A percentile compares a stretch with the other conserved stretches of the same genome.
Evolutionary conservation across 2,113 vertebrate genomes (phyloP).

Genomic region (Macquaria ambigua): DNA sequence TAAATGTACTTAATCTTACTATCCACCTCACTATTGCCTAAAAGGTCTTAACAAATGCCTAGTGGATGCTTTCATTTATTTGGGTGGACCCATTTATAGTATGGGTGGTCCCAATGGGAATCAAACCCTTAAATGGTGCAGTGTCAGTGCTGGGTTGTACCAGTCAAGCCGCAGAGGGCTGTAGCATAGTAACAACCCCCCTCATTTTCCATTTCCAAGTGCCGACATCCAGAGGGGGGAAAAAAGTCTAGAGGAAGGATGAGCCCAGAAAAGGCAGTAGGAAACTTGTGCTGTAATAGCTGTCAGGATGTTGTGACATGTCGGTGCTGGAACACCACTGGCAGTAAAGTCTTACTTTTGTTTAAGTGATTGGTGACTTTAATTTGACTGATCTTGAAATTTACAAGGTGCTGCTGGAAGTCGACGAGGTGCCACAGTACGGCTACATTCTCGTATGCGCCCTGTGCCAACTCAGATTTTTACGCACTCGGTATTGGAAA

Average conservation of each 20-base stretch:
- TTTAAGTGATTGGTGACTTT: constrained; percentile 59
- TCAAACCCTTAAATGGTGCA: constrained; percentile 80
- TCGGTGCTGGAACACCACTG: constrained; percentile 46
- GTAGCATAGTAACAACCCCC: constrained; percentile 49
- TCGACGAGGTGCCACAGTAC: constrained; percentile 21
- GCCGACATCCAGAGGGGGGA: constrained; percentile 20
- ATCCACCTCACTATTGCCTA: constrained; percentile 3
- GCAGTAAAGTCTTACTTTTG: constrained; percentile 50
- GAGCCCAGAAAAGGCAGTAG: constrained; percentile 72
- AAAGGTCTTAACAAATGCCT: constrained; percentile 31
- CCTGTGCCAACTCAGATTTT: constrained; percentile 21
- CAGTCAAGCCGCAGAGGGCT: constrained; percentile 42
- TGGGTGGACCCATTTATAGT: constrained; percentile 70
- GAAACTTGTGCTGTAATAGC: constrained; percentile 60
- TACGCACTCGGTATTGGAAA: constrained; percentile 41
- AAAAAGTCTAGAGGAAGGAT: constrained; percentile 26
- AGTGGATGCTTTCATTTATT: constrained; percentile 50
- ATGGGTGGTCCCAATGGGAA: constrained; percentile 68
- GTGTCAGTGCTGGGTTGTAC: constrained; percentile 64
- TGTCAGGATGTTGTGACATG: constrained; percentile 69
- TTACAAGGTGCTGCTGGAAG: constrained; percentile 46
- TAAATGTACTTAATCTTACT: constrained; percentile 15
- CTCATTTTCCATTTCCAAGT: constrained; percentile 59
- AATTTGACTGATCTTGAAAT: constrained; percentile 50
- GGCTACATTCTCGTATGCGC: not conserved